Conservation (phyloP, 2,113 vertebrate species). For the Columba janthina region DNA sequence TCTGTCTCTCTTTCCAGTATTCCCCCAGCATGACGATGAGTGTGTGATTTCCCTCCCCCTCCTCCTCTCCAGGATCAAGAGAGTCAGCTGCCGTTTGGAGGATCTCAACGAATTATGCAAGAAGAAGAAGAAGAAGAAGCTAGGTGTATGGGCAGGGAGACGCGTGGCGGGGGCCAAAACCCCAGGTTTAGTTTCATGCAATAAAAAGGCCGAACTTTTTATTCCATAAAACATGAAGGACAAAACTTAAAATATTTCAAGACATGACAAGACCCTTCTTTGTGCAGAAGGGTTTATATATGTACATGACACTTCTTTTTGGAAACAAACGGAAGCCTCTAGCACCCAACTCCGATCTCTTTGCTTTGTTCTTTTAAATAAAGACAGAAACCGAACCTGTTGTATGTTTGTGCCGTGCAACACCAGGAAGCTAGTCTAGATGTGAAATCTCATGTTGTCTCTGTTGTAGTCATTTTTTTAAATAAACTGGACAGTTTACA, state of each 20-base stretch:
- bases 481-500: slow-evolving; percentile 92
- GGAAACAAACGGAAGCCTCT: slow-evolving; percentile 78
- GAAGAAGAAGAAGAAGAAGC: slow-evolving; percentile 81
- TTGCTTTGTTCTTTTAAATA: slow-evolving; percentile 82
- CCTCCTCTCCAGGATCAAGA: slow-evolving; percentile 79
- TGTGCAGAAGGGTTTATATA: slow-evolving; percentile 83
- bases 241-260: slow-evolving; percentile 84
- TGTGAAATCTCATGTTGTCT: slow-evolving; percentile 83
- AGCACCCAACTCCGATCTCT: slow-evolving; percentile 75
- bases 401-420: slow-evolving; percentile 79
- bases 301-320: slow-evolving; percentile 85
- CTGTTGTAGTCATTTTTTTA: slow-evolving; percentile 84
- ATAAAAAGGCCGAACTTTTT: slow-evolving; percentile 91
- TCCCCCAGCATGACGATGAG: slow-evolving; percentile 99
- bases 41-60: slow-evolving; percentile 87
- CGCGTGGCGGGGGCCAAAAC: slow-evolving; percentile 59
- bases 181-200: slow-evolving; percentile 87
- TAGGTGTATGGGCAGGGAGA: slow-evolving; percentile 88
- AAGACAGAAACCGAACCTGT: slow-evolving; percentile 72
- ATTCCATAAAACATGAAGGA: slow-evolving; percentile 95
- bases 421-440: slow-evolving; percentile 83
- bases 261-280: slow-evolving; percentile 83
- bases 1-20: slow-evolving; percentile 83
- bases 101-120: slow-evolving; percentile 88
- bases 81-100: slow-evolving; percentile 91